Conservation (phyloP, 2,113 vertebrate genomes). For the Mus pahari region DNA sequence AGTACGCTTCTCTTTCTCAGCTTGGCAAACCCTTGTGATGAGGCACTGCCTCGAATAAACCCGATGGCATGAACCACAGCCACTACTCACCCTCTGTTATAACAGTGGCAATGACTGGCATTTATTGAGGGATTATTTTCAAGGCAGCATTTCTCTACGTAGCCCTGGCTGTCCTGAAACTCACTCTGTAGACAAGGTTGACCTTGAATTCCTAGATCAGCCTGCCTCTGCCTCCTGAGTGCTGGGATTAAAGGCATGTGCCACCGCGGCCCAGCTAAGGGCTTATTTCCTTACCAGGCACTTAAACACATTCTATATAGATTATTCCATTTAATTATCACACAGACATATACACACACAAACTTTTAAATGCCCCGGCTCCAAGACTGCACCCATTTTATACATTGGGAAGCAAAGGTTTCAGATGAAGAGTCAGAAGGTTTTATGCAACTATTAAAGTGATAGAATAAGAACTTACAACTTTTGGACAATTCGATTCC, state of each 20-base stretch:
- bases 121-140: slow-evolving; percentile 49
- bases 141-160: too few species aligned
- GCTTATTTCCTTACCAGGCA: slow-evolving; percentile 10
- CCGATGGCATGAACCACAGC: not conserved
- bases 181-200: too few species aligned
- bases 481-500: not conserved
- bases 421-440: not conserved
- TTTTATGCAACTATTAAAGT: not conserved
- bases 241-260: too few species aligned
- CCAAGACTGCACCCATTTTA: not conserved
- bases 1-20: not conserved
- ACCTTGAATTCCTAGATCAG: too few species aligned
- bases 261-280: not conserved
- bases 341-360: not conserved
- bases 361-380: not conserved
- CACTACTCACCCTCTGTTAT: not conserved
- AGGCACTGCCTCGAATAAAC: slow-evolving; percentile 1
- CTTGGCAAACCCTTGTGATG: not conserved
- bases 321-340: slow-evolving; percentile 16
- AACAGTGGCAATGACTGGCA: slow-evolving; percentile 35
- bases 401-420: not conserved
- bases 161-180: too few species aligned
- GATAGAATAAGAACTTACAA: not conserved
- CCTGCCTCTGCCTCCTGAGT: too few species aligned
- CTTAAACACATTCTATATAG: slow-evolving; percentile 48